These are phyloP conservation scores for Chrysoperla carnea DNA, from an alignment of 1,140 invertebrate genomes.

Conservation along the genomic window DNA sequence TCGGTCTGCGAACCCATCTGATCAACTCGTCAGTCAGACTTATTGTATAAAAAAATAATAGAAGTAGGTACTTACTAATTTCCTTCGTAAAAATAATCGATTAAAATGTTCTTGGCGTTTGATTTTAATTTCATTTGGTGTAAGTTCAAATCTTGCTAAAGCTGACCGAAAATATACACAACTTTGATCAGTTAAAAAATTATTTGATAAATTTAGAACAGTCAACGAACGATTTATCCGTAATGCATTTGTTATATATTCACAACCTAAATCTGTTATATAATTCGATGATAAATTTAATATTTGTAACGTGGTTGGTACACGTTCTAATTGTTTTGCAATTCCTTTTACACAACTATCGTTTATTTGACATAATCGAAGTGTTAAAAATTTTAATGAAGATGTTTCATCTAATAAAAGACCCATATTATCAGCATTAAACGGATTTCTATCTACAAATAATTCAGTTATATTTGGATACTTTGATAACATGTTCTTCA, in stretches of 20 bases:
- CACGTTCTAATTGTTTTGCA: conserved; percentile 8
- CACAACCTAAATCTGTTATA: conserved; percentile 5
- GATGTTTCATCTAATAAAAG: conserved; percentile 1
- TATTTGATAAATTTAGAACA: conserved; percentile 17
- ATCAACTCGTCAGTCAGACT: no score
- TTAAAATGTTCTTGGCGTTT: conserved; percentile 1
- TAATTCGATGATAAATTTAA: conserved; percentile 9
- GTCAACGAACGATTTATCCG: conserved; percentile 13
- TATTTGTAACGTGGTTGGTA: conserved; percentile 1
- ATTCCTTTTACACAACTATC: conserved; percentile 13
- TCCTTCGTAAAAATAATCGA: no score
- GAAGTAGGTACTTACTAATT: no score
- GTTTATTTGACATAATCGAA: conserved; percentile 15
- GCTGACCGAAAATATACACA: conserved; percentile 8
- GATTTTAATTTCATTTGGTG: conserved; percentile 12
- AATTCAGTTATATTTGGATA: conserved; percentile 10
- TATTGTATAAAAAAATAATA: no score
- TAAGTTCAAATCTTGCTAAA: conserved; percentile 11
- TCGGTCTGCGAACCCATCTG: no score
- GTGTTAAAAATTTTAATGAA: conserved; percentile 11
- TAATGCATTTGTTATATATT: conserved; percentile 6
- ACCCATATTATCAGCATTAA: conserved; percentile 6
- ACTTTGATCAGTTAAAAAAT: conserved; percentile 14
- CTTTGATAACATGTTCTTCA: conserved; percentile 11
- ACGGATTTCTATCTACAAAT: conserved; percentile 18